Evolutionary conservation across 2,113 vertebrate genomes (phyloP), one percentile per base, ranked within the genome.

Genomic region (Lasiurus borealis): DNA sequence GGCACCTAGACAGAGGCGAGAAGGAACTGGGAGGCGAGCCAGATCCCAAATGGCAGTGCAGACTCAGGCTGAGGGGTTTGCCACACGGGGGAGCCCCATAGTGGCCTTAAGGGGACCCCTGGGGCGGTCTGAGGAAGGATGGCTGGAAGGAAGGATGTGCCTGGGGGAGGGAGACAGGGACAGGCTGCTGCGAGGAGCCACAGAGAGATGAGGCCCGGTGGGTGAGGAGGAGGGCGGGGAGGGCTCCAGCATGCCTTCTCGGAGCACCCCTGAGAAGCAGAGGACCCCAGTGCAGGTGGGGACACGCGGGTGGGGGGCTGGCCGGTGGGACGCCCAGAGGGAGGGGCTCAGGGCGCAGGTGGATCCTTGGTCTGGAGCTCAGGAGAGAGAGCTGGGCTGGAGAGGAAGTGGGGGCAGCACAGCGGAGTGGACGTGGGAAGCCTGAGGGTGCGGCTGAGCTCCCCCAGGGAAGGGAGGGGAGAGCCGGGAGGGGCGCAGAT

Each of bases 401-500:
- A 75, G 52, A 57, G 0, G 1, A 29, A 59, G 71, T 14, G 78
- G 88, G 46, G 68, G 62, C 13, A 1, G 6, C 64, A 34, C 21
- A 2, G 31, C 6, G 62, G 62, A 27, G 19, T 11, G 68, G 83
- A 44, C 57, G 29, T 2, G 27, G 31, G 92, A 72, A 89, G 57
- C 69, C n/a, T 8, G 27, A 1, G 36, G 18, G n/a, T 40, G 18
- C 10, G 68, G 93, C 69, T 54, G 80, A 69, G 76, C 19, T 81
- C 48, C 50, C 52, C 69, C 84, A 68, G 92, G 25, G 21, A 52
- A 73, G 36, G 2, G 36, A 77, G 27, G 29, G 18, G 66, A 59
- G 25, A 27, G 6, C 19, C 71, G n/a, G 59, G 48, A 31, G 2
- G 66, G 15, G 3, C 1, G 0, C 27, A 3, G 9, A 14, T 5